A percentile compares a stretch with the other conserved stretches of the same genome.
These are phyloP conservation scores for Platycheirus rosarum DNA, from an alignment of 2,888 invertebrate species.

Conservation along the genomic window DNA sequence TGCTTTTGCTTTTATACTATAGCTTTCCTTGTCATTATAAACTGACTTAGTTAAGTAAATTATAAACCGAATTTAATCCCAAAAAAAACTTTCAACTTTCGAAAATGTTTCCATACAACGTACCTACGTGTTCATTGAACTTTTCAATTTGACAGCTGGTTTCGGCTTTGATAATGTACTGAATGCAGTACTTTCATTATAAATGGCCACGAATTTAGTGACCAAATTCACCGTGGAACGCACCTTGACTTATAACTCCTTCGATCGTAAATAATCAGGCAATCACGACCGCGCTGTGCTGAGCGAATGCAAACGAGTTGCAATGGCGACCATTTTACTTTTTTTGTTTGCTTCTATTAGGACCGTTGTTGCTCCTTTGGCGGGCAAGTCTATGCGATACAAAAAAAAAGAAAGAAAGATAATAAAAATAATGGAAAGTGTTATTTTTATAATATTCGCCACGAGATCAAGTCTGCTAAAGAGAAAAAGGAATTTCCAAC, in stretches of 20 bases:
- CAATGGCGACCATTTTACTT: constrained; percentile 8
- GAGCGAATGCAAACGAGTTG: constrained; percentile 16
- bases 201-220: constrained; percentile 33
- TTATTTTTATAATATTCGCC: constrained; percentile 51
- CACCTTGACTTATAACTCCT: constrained; percentile 68
- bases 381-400: constrained; percentile 13
- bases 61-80: constrained; percentile 15
- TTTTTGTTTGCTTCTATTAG: constrained; percentile 3
- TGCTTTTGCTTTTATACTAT: constrained; percentile 9
- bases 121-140: constrained; percentile 40
- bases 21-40: neutral
- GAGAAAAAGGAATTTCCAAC: constrained; percentile 28
- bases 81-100: constrained; percentile 27
- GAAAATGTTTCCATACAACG: constrained; percentile 28
- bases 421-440: constrained; percentile 58
- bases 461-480: constrained; percentile 11
- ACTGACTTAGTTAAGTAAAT: neutral
- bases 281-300: constrained; percentile 53
- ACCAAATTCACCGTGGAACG: constrained; percentile 53
- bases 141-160: constrained; percentile 43
- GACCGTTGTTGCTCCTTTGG: constrained; percentile 1
- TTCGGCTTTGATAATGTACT: constrained; percentile 5
- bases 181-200: constrained; percentile 41
- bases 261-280: constrained; percentile 65
- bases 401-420: constrained; percentile 25